These are phyloP conservation scores for Melopsittacus undulatus DNA, from an alignment of 2,797 vertebrate genomes.

Conservation along the genomic window DNA sequence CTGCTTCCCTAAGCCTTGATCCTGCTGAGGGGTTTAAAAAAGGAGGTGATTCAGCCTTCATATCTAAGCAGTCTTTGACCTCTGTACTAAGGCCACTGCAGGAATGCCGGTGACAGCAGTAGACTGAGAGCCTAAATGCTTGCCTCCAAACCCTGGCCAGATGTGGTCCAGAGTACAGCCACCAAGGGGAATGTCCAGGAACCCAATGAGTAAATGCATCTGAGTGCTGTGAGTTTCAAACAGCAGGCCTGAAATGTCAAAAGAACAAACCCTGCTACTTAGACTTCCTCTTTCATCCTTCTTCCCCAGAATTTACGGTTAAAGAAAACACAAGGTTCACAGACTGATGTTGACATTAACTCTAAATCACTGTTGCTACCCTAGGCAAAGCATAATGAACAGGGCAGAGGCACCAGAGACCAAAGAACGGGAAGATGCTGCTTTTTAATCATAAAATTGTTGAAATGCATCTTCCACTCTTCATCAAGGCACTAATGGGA, in stretches of 20 bases:
- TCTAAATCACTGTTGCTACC: neutral
- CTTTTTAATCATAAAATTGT: slow-evolving; percentile 1
- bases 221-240: neutral
- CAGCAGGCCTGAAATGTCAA: neutral
- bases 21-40: slow-evolving; percentile 62
- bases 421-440: neutral
- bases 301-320: neutral
- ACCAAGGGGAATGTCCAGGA: neutral
- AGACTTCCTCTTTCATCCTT: neutral
- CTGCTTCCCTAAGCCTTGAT: slow-evolving; percentile 53
- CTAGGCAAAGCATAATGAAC: neutral
- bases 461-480: neutral
- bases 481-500: neutral
- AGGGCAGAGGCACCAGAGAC: neutral
- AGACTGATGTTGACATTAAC: neutral
- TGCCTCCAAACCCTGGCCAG: neutral
- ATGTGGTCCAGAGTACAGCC: neutral
- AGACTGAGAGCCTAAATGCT: neutral
- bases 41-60: slow-evolving; percentile 46
- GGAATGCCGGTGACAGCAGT: accelerated
- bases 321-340: slow-evolving; percentile 20
- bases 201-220: neutral
- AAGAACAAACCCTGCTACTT: neutral
- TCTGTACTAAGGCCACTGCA: slow-evolving; percentile 38
- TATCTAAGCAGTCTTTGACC: slow-evolving; percentile 65